Percentiles rank a stretch among this genome's conserved stretches.
These are phyloP conservation scores for Delphinapterus leucas DNA, from an alignment of 2,113 vertebrate species.

Conservation along the genomic window DNA sequence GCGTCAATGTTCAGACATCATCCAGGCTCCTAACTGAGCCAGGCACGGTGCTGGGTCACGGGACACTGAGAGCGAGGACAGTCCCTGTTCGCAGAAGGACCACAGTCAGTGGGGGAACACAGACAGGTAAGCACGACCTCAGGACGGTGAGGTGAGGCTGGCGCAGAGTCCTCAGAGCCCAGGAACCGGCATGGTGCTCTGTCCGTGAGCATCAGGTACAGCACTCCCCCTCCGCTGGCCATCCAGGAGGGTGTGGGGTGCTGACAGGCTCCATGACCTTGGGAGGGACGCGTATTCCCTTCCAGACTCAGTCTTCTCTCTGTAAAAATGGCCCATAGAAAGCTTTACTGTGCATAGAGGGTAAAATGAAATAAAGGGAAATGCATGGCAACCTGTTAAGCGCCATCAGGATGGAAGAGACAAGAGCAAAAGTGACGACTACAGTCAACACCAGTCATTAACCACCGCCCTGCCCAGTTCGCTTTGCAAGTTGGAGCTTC, in stretches of 20 bases:
- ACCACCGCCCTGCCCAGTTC: too few relatives aligned
- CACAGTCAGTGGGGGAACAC: background rate
- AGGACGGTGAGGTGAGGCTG: background rate
- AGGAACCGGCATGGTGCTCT: background rate
- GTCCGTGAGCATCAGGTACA: background rate
- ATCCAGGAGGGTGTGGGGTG: background rate
- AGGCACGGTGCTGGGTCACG: background rate
- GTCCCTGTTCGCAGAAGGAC: background rate
- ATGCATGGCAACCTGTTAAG: background rate
- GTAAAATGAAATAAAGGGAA: background rate
- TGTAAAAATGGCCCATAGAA: background rate
- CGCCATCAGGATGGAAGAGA: background rate
- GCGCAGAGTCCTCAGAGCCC: background rate
- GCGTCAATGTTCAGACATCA: too few relatives aligned
- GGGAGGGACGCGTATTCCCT: background rate
- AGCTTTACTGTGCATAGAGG: background rate
- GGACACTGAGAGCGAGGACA: fast-evolving
- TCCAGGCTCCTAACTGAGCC: background rate
- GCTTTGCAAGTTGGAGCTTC: background rate
- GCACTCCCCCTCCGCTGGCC: background rate
- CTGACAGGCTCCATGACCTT: background rate
- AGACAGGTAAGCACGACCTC: background rate
- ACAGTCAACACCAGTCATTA: background rate
- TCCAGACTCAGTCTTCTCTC: background rate
- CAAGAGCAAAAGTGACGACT: too few relatives aligned